Base-by-base conservation (phyloP, 2,113 vertebrate genomes). In the Aegithalos caudatus region DNA sequence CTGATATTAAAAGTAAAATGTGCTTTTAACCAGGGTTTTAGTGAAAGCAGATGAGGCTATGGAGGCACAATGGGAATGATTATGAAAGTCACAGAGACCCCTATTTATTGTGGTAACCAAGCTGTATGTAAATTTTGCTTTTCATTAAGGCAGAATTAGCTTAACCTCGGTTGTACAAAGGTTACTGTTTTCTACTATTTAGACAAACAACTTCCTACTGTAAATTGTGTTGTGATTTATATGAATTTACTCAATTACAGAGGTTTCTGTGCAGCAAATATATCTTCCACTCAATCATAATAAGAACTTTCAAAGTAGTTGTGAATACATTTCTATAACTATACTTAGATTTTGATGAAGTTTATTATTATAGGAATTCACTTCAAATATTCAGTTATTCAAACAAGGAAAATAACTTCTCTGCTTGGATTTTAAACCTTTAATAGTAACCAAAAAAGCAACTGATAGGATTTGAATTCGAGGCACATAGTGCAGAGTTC, bases 221-320 rank as follows among this genome's bases (percentile, higher is more conserved):
- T 88, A 96, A 95, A 96, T 90, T 90, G 57, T 94, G 88, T 79
- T 97, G 88, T 96, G 95, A 97, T 97, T 97, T 97, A 95, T 82
- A 88, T 84, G 86, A 94, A 92, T 90, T 93, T 96, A 91, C 88
- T 87, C 95, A 93, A 86, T 90, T 56, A 62, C 73, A 71, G 45
- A 56, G 40, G 42, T 71, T 87, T 42, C 93, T 62, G 70, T 92
- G 37, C 61, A 88, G 95, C 90, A 91, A 95, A 83, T 80, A 3
- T 51, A 86, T 88, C 48, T 95, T 95, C 94, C n/a, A 19, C 93
- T 97, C 86, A 96, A 94, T 97, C 85, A 91, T 95, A 95, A 95
- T 96, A 78, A 58, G 70, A 95, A 71, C 84, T 82, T 83, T 33
- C 45, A 84, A 86, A 89, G 42, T 90, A 92, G 40, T 90, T 94